Percentiles rank a stretch among this genome's conserved stretches.
These are phyloP conservation scores for Monochamus saltuarius DNA, from an alignment of 1,140 invertebrate species.

Conservation along the genomic window DNA sequence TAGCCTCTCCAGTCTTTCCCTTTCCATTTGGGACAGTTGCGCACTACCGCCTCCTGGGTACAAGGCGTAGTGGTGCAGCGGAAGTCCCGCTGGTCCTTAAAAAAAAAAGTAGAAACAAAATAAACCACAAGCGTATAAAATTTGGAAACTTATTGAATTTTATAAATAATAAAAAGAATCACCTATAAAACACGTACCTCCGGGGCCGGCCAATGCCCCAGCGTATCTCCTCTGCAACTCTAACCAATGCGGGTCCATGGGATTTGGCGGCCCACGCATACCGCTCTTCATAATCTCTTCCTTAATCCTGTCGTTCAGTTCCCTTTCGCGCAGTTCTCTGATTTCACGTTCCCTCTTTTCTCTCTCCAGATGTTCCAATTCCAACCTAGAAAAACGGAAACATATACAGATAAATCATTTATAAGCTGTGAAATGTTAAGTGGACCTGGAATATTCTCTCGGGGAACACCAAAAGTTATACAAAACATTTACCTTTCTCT, in stretches of 20 bases:
- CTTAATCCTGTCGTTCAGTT: constrained; percentile 75
- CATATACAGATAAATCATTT: too few relatives aligned
- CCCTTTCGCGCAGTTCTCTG: constrained; percentile 79
- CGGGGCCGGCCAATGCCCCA: constrained; percentile 45
- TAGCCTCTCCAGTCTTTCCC: constrained; percentile 80
- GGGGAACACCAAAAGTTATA: too few relatives aligned
- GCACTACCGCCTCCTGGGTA: constrained; percentile 57
- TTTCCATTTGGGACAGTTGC: constrained; percentile 76
- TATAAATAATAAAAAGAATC: background rate
- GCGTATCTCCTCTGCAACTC: constrained; percentile 59
- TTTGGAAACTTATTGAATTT: background rate
- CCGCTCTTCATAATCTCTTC: constrained; percentile 76
- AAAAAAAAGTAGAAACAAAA: constrained; percentile 2
- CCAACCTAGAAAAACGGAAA: constrained; percentile 52
- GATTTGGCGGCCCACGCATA: constrained; percentile 57
- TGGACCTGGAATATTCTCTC: too few relatives aligned
- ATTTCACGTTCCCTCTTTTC: constrained; percentile 84
- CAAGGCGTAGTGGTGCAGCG: constrained; percentile 47
- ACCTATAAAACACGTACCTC: constrained; percentile 19
- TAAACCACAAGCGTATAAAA: background rate
- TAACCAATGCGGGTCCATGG: constrained; percentile 87
- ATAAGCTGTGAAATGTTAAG: too few relatives aligned
- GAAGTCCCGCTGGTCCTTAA: constrained; percentile 45
- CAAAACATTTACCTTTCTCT: constrained; percentile 60
- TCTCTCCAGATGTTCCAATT: constrained; percentile 78